A percentile compares a stretch with the other conserved stretches of the same genome.
These are phyloP conservation scores for Mus musculus DNA, from an alignment of 2,113 vertebrate genomes.

Conservation along the genomic window GRCm39 chr6:124854501-124855000, in stretches of 20 bases:
- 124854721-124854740: neutral
- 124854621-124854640: neutral
- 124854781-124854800: neutral
- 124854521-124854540: too few relatives aligned
- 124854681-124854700: neutral
- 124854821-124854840: neutral
- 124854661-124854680: neutral
- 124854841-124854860: slow-evolving; percentile 1
- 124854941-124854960: neutral
- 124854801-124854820: neutral
- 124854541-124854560: too few relatives aligned
- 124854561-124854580: too few relatives aligned
- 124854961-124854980: neutral
- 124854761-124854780: neutral
- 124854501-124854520: neutral
- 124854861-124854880: neutral
- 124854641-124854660: neutral
- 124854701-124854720: neutral
- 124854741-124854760: neutral
- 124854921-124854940: neutral
- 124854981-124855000: neutral
- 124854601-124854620: neutral
- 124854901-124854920: neutral
- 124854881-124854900: neutral
- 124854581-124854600: neutral